A percentile compares a stretch with the other conserved stretches of the same genome.
Conservation (phyloP, 2,888 invertebrate genomes). For the Chaitophorus viminalis region DNA sequence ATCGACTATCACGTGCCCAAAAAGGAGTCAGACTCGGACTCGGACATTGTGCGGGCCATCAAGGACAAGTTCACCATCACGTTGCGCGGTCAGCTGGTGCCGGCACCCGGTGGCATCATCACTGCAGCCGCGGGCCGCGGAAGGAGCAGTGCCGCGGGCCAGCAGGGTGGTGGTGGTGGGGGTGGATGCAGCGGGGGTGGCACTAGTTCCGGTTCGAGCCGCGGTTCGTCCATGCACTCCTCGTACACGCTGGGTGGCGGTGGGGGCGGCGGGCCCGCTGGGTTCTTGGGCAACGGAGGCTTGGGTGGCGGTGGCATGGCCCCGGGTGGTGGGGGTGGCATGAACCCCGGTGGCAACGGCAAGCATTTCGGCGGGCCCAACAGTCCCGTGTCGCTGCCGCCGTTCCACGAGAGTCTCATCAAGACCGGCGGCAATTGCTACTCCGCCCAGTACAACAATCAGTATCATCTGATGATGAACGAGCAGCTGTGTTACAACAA, state of each 20-base stretch:
- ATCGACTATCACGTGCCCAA: constrained; percentile 90
- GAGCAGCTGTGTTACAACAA: constrained; percentile 52
- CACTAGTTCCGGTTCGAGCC: constrained; percentile 63
- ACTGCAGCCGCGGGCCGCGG: constrained; percentile 85
- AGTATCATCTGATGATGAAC: constrained; percentile 57
- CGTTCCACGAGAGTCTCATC: constrained; percentile 83
- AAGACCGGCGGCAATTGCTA: constrained; percentile 76
- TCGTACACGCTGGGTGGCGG: constrained; percentile 70
- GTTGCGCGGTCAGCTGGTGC: constrained; percentile 45
- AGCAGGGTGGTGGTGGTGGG: constrained; percentile 68
- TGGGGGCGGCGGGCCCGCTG: constrained; percentile 76
- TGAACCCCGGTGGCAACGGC: constrained; percentile 79
- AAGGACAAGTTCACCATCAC: constrained; percentile 43
- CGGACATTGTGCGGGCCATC: constrained; percentile 66
- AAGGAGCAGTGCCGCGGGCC: constrained; percentile 74
- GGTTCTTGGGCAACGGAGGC: constrained; percentile 73
- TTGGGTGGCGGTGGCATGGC: constrained; percentile 71
- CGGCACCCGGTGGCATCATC: constrained; percentile 68
- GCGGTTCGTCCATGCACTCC: constrained; percentile 63
- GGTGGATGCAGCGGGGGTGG: constrained; percentile 72
- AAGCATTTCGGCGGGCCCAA: constrained; percentile 88
- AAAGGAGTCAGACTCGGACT: constrained; percentile 68
- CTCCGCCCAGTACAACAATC: constrained; percentile 73
- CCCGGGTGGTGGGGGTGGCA: constrained; percentile 69
- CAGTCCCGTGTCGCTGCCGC: constrained; percentile 87